Evolutionary conservation across 2,888 invertebrate species (phyloP).

Genomic region (Thera obeliscata): DNA sequence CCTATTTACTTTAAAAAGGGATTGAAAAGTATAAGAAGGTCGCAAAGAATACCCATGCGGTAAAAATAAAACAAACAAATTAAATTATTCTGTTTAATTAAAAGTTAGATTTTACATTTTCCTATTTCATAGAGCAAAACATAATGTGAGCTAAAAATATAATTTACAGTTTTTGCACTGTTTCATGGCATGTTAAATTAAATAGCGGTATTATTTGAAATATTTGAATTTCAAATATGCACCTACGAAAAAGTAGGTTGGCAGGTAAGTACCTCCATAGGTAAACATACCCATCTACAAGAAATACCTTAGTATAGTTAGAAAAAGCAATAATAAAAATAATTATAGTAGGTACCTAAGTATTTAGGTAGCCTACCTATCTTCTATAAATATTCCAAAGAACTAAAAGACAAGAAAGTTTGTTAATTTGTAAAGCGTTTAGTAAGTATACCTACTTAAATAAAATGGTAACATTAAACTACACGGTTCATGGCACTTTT

Average conservation of each 20-base stretch:
- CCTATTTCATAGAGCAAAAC: conserved; percentile 24
- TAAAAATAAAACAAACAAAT: conserved; percentile 6
- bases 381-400: background rate
- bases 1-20: too few species aligned
- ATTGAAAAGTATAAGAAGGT: too few species aligned
- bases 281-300: background rate
- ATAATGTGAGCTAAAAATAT: conserved; percentile 10
- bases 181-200: conserved; percentile 9
- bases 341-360: background rate
- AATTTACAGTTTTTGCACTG: conserved; percentile 11
- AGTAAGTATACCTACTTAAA: conserved; percentile 39
- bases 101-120: conserved; percentile 50
- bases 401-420: too few species aligned
- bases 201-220: background rate
- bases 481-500: conserved; percentile 53
- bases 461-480: conserved; percentile 55
- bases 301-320: background rate
- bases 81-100: conserved; percentile 39
- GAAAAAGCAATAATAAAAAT: background rate
- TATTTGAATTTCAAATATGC: too few species aligned
- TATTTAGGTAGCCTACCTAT: background rate
- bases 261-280: background rate
- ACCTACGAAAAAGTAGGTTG: background rate
- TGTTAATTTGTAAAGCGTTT: conserved; percentile 41
- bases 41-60: too few species aligned